A percentile compares a stretch with the other conserved stretches of the same genome.
These are phyloP conservation scores for Pygoscelis antarcticus DNA, from an alignment of 2,113 vertebrate species.

Conservation along the genomic window DNA sequence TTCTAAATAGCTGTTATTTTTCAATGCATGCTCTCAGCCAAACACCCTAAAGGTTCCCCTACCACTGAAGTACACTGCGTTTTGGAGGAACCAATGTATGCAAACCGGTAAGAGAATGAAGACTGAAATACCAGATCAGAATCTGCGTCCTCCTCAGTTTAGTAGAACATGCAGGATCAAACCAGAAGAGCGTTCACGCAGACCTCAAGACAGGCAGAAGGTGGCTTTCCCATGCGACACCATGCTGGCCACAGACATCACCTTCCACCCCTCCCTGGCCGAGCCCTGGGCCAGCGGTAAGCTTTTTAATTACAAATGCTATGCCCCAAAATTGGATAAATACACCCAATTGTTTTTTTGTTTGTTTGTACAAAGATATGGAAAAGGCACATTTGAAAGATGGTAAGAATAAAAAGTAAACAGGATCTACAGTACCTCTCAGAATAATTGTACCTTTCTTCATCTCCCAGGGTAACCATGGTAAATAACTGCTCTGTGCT, in stretches of 20 bases:
- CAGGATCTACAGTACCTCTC: neutral
- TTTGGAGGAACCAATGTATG: rapidly evolving
- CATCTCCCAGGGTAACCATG: slow-evolving; percentile 32
- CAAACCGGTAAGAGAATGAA: rapidly evolving
- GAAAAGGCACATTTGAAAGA: neutral
- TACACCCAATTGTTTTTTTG: neutral
- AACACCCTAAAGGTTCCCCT: neutral
- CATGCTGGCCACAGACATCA: rapidly evolving
- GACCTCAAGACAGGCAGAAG: neutral
- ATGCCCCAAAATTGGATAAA: neutral
- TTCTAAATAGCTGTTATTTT: rapidly evolving
- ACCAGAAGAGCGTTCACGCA: neutral
- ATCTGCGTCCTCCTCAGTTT: rapidly evolving
- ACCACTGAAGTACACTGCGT: rapidly evolving
- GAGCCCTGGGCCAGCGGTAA: rapidly evolving
- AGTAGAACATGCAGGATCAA: rapidly evolving
- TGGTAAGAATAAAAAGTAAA: neutral
- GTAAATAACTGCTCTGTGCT: slow-evolving; percentile 17
- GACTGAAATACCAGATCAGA: rapidly evolving
- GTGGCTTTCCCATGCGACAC: rapidly evolving
- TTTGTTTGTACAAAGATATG: neutral
- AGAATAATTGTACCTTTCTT: slow-evolving; percentile 7
- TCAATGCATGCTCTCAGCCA: neutral
- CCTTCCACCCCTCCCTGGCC: neutral
- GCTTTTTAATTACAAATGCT: neutral